phyloP scores from a whole-genome alignment of 2,888 invertebrate species.

The Stegophylla sp. region DNA sequence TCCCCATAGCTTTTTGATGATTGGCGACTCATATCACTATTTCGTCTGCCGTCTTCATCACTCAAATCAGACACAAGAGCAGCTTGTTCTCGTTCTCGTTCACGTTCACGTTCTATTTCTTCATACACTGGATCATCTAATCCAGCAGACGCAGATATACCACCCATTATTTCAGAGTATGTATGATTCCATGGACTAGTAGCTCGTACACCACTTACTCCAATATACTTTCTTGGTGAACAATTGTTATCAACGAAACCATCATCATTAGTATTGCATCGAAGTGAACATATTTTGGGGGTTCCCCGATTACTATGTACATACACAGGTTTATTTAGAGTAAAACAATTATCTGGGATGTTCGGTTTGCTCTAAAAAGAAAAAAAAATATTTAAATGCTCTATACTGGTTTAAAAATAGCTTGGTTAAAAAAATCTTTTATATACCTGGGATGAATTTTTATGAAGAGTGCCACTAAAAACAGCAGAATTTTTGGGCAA shows the following conservation, averaged over 20 bases:
- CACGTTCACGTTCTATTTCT: conserved; percentile 72
- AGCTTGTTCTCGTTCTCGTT: conserved; percentile 61
- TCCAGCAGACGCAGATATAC: conserved; percentile 63
- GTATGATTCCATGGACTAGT: conserved; percentile 76
- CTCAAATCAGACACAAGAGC: conserved; percentile 69
- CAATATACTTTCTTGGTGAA: conserved; percentile 48
- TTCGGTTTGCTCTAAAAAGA: conserved; percentile 47
- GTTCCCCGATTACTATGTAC: conserved; percentile 42
- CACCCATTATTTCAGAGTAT: conserved; percentile 73
- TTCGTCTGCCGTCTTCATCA: conserved; percentile 78
- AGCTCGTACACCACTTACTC: conserved; percentile 62
- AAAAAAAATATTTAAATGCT: background rate
- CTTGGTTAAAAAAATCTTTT: background rate
- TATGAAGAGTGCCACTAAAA: conserved; percentile 44
- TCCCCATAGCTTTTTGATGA: conserved; percentile 81
- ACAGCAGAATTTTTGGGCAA: conserved; percentile 21
- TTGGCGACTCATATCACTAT: conserved; percentile 75
- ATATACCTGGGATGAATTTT: conserved; percentile 46
- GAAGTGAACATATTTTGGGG: conserved; percentile 40
- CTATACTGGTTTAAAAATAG: background rate
- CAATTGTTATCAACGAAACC: conserved; percentile 52
- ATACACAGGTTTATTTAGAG: conserved; percentile 41
- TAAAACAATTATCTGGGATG: conserved; percentile 53
- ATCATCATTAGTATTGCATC: conserved; percentile 50
- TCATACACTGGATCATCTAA: conserved; percentile 82